phyloP scores from a whole-genome alignment of 2,888 invertebrate species.

The Strigamia crassipes region DNA sequence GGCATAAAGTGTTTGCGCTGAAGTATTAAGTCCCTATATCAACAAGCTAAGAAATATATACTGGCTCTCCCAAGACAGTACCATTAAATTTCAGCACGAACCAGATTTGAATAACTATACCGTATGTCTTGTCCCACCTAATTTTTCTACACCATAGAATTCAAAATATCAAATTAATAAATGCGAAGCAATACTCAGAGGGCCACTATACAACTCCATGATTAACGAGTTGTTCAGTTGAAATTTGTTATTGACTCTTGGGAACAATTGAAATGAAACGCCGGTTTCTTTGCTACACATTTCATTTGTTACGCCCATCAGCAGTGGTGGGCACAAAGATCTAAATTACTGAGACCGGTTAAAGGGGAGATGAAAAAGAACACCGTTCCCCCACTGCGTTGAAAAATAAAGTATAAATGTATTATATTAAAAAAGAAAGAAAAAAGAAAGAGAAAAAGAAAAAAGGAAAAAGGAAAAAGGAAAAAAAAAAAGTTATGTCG shows the following conservation, averaged over 20 bases:
- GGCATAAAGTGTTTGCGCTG: too few relatives aligned
- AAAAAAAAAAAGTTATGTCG: too few relatives aligned
- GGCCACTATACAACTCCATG: constrained; percentile 1
- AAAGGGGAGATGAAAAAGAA: background rate
- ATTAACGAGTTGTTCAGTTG: background rate
- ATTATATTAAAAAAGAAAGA: too few relatives aligned
- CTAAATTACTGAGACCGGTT: background rate
- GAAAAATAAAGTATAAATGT: too few relatives aligned
- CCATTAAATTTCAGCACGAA: background rate
- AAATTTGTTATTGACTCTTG: background rate
- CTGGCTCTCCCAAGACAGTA: background rate
- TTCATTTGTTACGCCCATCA: constrained; percentile 4
- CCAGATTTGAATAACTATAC: background rate
- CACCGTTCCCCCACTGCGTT: background rate
- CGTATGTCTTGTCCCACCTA: background rate
- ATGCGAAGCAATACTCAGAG: background rate
- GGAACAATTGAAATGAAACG: constrained; percentile 3
- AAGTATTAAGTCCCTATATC: too few relatives aligned
- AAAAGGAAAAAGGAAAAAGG: too few relatives aligned
- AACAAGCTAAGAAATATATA: background rate
- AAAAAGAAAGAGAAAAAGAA: too few relatives aligned
- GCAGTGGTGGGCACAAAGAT: background rate
- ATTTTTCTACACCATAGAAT: background rate
- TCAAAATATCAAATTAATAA: constrained; percentile 10
- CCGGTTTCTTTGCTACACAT: constrained; percentile 10